Base-by-base conservation (phyloP, 2,888 invertebrate species). In the Dinocampus coccinellae region DNA sequence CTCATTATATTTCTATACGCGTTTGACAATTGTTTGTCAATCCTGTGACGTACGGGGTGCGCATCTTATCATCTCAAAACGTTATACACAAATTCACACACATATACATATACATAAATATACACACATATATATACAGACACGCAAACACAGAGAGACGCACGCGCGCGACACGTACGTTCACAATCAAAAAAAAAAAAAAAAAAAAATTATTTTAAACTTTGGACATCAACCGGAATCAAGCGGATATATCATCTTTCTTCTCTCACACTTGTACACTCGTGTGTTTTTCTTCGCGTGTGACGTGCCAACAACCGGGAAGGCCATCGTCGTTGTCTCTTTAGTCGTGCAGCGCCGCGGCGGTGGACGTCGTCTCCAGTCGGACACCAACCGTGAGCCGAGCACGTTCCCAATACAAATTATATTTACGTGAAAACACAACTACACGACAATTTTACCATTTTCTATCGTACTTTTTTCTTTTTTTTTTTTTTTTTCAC, bases 301-400 rank as follows among this genome's bases (percentile, higher is more conserved):
- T 72, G 69, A 73, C 61, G 71, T 69, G 70, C 71, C 67, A 68
- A 68, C 62, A 70, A 61, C 66, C 20, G 29, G 57, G 70, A 71
- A 63, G 62, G 36, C 63, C 60, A 64, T 65, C 76, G 74, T 71
- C 79, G 79, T 78, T 83, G 79, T 82, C 77, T 73, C 76, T 76
- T 69, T 70, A 73, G 73, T 73, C 76, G 71, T 74, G 68, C 74
- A 77, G 78, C 80, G 81, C 79, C 78, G 76, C 79, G 79, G 78
- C 80, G 77, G 76, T 75, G 77, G 77, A 73, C 72, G 78, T 79
- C 76, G 77, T 78, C 80, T 81, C 80, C 80, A 85, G 85, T 85
- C 84, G 79, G 82, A 82, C 82, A 79, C 81, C 80, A 81, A 81
- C 83, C 83, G 85, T 81, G 84, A 81, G 79, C 80, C 81, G 79